A percentile compares a stretch with the other conserved stretches of the same genome.
Evolutionary conservation across 92 coral and sea anemone genomes (phyloP).

Genomic region (Phenganax subtilis): DNA sequence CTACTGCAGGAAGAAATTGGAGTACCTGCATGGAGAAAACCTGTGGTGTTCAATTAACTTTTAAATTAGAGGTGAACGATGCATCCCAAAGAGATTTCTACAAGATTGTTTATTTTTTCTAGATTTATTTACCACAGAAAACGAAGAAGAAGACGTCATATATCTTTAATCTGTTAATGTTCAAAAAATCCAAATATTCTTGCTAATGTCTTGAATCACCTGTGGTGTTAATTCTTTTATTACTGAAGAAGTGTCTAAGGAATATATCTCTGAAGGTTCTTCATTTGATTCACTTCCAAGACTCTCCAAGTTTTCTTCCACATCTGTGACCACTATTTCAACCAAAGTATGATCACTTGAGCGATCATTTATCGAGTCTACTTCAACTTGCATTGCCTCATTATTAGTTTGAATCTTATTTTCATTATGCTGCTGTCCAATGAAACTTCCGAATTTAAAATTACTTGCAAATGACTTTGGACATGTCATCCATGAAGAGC

Average conservation of each 20-base stretch:
- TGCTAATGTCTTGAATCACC: background rate
- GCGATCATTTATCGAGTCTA: background rate
- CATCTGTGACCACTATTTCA: background rate
- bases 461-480: background rate
- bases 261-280: background rate
- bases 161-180: conserved; percentile 3
- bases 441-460: background rate
- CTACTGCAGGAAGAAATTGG: background rate
- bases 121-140: conserved; percentile 29
- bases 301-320: background rate
- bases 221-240: background rate
- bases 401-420: background rate
- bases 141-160: conserved; percentile 27
- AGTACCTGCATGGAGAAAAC: background rate
- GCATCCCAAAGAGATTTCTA: background rate
- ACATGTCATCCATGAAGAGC: background rate
- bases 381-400: background rate
- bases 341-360: background rate
- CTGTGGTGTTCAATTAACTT: background rate
- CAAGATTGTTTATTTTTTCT: background rate
- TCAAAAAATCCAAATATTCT: background rate
- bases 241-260: background rate
- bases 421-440: background rate
- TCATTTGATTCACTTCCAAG: background rate
- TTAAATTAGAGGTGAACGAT: background rate